phyloP scores from a whole-genome alignment of 2,888 invertebrate genomes.

The Lasioglossum oenotherae region DNA sequence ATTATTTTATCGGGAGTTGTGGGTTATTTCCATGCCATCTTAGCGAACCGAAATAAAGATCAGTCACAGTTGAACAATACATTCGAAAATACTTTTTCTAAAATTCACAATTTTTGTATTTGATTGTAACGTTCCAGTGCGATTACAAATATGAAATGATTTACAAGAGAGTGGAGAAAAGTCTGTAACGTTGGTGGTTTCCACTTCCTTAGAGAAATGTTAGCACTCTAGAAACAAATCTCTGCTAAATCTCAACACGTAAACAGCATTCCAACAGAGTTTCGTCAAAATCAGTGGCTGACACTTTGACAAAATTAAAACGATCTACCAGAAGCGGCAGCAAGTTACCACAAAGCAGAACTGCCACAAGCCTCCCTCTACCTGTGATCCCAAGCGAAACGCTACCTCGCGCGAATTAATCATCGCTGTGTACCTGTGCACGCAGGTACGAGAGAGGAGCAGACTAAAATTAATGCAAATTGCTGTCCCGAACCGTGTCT shows the following conservation, averaged over 20 bases:
- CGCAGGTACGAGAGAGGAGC: slow-evolving; percentile 20
- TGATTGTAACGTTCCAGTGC: no score
- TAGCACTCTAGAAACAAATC: neutral
- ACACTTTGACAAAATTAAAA: neutral
- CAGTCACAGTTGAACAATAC: no score
- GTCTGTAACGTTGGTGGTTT: neutral
- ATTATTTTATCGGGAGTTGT: neutral
- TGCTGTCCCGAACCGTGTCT: slow-evolving; percentile 23
- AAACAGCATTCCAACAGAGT: neutral
- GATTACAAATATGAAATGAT: no score
- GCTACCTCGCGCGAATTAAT: slow-evolving; percentile 25
- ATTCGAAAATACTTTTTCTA: no score
- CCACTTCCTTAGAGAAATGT: neutral
- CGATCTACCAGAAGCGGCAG: neutral
- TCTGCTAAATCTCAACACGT: neutral
- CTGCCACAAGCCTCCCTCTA: neutral
- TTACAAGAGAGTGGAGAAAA: neutral
- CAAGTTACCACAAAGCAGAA: neutral
- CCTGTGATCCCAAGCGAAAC: neutral
- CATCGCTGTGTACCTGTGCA: slow-evolving; percentile 6
- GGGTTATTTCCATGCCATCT: neutral
- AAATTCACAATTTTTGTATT: no score
- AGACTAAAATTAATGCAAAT: slow-evolving; percentile 40
- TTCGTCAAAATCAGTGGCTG: neutral
- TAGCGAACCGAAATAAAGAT: neutral